These are phyloP conservation scores for Odontomyia ornata DNA, from an alignment of 2,888 invertebrate species.

Conservation along the genomic window DNA sequence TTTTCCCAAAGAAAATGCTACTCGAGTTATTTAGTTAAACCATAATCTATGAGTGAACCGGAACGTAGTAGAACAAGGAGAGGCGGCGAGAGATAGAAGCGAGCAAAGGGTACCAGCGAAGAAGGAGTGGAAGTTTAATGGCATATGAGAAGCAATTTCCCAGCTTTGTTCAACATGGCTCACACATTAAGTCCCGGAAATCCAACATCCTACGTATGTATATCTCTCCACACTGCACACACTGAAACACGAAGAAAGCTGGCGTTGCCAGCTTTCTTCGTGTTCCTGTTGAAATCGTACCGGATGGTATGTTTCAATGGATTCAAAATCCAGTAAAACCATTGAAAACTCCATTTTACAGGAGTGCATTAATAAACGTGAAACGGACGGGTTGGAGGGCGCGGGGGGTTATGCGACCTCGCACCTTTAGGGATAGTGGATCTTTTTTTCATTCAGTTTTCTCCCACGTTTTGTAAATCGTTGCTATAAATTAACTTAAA, in stretches of 20 bases:
- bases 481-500: conserved; percentile 28
- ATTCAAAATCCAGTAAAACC: background rate
- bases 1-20: conserved; percentile 23
- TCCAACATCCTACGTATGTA: background rate
- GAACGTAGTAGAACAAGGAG: background rate
- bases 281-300: conserved; percentile 12
- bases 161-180: conserved; percentile 25
- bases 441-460: background rate
- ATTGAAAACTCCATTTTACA: conserved; percentile 29
- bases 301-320: conserved; percentile 1
- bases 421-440: background rate
- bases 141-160: conserved; percentile 1
- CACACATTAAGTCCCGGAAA: conserved; percentile 32
- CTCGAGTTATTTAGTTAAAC: conserved; percentile 41
- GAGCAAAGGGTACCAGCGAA: background rate
- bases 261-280: conserved; percentile 17
- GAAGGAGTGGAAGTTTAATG: background rate
- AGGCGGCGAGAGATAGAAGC: background rate
- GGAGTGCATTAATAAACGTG: conserved; percentile 28
- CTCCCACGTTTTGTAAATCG: conserved; percentile 24
- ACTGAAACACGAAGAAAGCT: background rate
- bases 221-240: too few relatives aligned
- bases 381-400: background rate
- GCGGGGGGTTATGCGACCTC: background rate
- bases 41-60: conserved; percentile 32